Evolutionary conservation across 2,113 vertebrate species (phyloP).

Genomic region (Egretta garzetta): DNA sequence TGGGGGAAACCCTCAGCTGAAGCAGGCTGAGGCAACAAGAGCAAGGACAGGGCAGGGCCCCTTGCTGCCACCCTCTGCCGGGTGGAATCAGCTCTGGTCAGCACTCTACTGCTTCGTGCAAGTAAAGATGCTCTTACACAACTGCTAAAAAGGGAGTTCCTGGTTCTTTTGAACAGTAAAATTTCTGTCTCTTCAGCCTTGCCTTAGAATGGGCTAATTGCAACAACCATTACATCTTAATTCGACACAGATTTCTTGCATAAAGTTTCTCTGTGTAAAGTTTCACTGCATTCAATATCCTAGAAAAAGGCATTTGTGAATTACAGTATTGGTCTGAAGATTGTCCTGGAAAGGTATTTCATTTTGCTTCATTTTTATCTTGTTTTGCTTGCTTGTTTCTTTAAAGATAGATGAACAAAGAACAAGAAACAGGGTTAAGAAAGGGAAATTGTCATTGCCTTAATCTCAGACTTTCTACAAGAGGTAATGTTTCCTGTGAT

Average conservation of each 20-base stretch:
- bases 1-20: neutral
- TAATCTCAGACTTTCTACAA: neutral
- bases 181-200: neutral
- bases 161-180: neutral
- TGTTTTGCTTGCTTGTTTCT: neutral
- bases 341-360: neutral
- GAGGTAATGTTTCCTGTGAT: neutral
- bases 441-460: neutral
- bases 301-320: neutral
- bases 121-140: neutral
- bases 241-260: neutral
- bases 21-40: neutral
- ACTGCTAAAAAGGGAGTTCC: neutral
- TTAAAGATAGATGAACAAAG: slow-evolving; percentile 1
- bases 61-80: neutral
- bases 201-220: neutral
- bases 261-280: neutral
- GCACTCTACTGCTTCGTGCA: neutral
- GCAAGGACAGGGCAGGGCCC: neutral
- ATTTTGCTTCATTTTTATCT: neutral
- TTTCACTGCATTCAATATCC: neutral
- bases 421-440: neutral
- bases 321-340: neutral
- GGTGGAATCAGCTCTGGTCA: neutral
- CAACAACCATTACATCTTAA: neutral